Conservation (phyloP, 2,113 vertebrate genomes). For the Thomomys bottae region DNA sequence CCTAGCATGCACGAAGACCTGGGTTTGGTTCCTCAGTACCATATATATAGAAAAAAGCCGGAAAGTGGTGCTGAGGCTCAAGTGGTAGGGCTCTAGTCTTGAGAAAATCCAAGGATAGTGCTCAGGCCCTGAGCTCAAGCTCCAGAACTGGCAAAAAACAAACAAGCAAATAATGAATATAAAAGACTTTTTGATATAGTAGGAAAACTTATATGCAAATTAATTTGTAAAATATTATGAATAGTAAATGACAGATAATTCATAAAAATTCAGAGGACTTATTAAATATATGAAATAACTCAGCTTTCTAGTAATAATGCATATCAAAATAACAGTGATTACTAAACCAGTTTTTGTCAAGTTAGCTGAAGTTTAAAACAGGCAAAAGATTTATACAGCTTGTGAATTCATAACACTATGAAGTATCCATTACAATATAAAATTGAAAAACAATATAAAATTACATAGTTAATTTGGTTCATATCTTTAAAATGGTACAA, state of each 20-base stretch:
- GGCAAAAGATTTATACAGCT: not conserved
- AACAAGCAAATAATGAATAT: slow-evolving; percentile 44
- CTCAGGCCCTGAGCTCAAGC: too few species aligned
- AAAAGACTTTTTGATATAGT: not conserved
- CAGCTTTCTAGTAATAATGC: not conserved
- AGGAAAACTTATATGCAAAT: slow-evolving; percentile 47
- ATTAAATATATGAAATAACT: slow-evolving; percentile 37
- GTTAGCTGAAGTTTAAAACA: slow-evolving; percentile 1
- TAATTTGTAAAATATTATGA: slow-evolving; percentile 29
- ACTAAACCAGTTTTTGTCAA: slow-evolving; percentile 44
- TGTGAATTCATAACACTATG: slow-evolving; percentile 46
- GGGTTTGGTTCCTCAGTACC: too few species aligned
- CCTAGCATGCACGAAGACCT: too few species aligned
- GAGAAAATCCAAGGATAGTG: too few species aligned
- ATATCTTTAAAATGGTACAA: slow-evolving; percentile 39
- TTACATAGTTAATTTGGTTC: not conserved
- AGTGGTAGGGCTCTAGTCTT: too few species aligned
- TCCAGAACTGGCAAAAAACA: too few species aligned
- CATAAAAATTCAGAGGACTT: slow-evolving; percentile 28
- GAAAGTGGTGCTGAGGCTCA: too few species aligned
- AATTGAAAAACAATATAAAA: slow-evolving; percentile 50
- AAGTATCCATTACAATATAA: slow-evolving; percentile 50
- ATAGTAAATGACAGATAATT: slow-evolving; percentile 23
- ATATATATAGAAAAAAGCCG: too few species aligned
- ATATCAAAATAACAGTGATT: not conserved